Conservation (phyloP, 1,140 invertebrate species). For the Drosophila virilis region DNA sequence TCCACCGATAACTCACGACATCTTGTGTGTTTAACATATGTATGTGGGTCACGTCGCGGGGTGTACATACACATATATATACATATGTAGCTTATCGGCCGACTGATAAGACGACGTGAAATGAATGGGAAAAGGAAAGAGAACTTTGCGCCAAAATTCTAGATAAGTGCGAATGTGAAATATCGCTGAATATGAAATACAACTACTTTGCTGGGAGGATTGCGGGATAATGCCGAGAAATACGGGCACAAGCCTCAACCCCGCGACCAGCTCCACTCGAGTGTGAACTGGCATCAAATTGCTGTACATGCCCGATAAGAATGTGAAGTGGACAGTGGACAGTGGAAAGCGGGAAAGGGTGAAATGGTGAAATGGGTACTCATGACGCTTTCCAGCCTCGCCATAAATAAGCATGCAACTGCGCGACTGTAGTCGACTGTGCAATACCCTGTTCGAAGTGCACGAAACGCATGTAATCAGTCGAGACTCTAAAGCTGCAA, state of each 20-base stretch:
- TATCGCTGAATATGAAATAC: neutral
- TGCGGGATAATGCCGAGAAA: neutral
- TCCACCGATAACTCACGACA: neutral
- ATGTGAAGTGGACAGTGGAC: neutral
- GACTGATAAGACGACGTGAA: slow-evolving; percentile 43
- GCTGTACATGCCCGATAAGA: slow-evolving; percentile 26
- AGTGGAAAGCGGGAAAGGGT: neutral
- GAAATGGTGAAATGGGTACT: neutral
- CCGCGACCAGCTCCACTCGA: slow-evolving; percentile 11
- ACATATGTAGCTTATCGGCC: neutral
- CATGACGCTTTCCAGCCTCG: neutral
- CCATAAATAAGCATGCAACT: too few species aligned
- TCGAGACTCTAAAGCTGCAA: too few species aligned
- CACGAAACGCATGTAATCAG: too few species aligned
- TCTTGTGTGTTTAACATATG: neutral
- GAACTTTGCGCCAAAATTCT: neutral
- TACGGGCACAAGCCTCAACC: neutral
- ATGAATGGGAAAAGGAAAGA: neutral
- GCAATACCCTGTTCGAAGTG: too few species aligned
- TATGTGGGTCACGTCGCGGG: slow-evolving; percentile 35
- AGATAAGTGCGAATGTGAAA: slow-evolving; percentile 55
- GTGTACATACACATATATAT: neutral
- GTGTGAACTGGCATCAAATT: slow-evolving; percentile 37
- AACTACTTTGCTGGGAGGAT: neutral
- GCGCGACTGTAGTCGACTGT: too few species aligned